Conservation (phyloP, 1,140 invertebrate genomes). For the Hestina assimilis region DNA sequence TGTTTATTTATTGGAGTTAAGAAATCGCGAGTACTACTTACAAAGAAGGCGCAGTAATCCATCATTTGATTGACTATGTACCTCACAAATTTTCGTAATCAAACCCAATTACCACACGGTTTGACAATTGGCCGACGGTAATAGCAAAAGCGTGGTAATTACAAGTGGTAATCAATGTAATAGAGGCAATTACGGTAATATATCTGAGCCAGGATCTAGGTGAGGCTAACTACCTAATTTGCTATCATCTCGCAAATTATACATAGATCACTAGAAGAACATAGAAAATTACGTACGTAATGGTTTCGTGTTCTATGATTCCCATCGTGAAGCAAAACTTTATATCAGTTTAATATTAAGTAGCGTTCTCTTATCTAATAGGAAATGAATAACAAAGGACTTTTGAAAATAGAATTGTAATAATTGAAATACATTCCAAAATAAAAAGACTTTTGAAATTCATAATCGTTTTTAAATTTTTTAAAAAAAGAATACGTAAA, state of each 20-base stretch:
- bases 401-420: no score
- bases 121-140: constrained; percentile 18
- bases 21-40: neutral
- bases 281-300: constrained; percentile 25
- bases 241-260: constrained; percentile 27
- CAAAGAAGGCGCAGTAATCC: neutral
- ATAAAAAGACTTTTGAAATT: no score
- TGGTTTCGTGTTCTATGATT: constrained; percentile 11
- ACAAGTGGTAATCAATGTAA: constrained; percentile 28
- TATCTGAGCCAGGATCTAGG: constrained; percentile 25
- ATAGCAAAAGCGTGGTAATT: constrained; percentile 27
- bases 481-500: no score
- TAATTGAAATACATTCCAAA: no score
- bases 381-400: no score
- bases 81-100: constrained; percentile 18
- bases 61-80: constrained; percentile 13
- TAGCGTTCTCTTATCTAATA: no score
- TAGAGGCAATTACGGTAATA: constrained; percentile 32
- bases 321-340: neutral
- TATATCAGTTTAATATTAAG: neutral
- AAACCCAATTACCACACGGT: constrained; percentile 15
- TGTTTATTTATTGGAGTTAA: neutral
- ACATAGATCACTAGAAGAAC: constrained; percentile 18
- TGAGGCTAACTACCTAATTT: constrained; percentile 26
- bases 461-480: no score